Evolutionary conservation across 2,888 invertebrate genomes (phyloP), one percentile per base, ranked within the genome.

Genomic region (Pomacea canaliculata): DNA sequence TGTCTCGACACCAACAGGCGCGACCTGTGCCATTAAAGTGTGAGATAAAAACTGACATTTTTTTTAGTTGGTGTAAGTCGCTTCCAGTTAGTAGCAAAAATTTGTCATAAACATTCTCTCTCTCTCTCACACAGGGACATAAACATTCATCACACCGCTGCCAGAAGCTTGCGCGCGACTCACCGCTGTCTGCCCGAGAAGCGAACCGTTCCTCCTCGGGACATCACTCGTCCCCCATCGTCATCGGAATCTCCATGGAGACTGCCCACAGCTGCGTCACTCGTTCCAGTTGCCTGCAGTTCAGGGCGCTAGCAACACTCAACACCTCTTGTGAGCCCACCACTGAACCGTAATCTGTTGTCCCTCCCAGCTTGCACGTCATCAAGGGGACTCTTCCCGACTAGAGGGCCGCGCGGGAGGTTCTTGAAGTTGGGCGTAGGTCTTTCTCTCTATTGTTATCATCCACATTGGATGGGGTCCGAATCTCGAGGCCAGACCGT

Each of bases 271-370:
- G 7, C n/a, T 1, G 49, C 27, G 37, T 12, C 27, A 37, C 48
- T 19, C 16, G 59, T 63, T 12, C 68, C 19, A 4, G 63, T 18
- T 23, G 59, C 27, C 63, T 71, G 70, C 27, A 76, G 56, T 59
- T 78, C 78, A n/a, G 79, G 37, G 79, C 79, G 37, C 77, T 79
- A 37, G 70, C 72, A 13, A 77, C 79, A 48, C 79, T 79, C 7
- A 77, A 67, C 0, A 65, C 66, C 1, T 77, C 79, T 56, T 71
- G 75, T 12, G 69, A 73, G 19, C 75, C 77, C 67, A 48, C 23
- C 46, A 69, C 70, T 0, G 51, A 60, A 23, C 68, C 66, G n/a
- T 67, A 46, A 8, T 60, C 73, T 12, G 72, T 37, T 2, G 77
- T 59, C 0, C 66, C 63, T 49, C 48, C 71, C 19, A 70, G 63